A percentile compares a stretch with the other conserved stretches of the same genome.
phyloP scores from a whole-genome alignment of 2,797 vertebrate genomes.

The Notolepis coatsorum region DNA sequence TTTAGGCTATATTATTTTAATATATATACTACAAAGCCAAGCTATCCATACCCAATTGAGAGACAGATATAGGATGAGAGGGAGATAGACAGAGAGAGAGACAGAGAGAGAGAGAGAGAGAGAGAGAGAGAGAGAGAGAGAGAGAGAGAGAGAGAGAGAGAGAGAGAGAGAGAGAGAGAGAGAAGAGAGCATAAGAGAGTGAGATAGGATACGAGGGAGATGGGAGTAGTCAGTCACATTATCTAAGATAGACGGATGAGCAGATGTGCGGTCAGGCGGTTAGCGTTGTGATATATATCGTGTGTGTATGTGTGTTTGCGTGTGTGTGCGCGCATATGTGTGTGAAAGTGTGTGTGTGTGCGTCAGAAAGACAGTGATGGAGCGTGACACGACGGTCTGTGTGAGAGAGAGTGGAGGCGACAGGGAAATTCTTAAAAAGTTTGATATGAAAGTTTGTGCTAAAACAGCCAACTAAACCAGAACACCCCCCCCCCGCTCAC shows the following conservation, averaged over 20 bases:
- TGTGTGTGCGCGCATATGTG: slow-evolving; percentile 18
- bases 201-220: slow-evolving; percentile 1
- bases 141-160: background rate
- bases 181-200: slow-evolving; percentile 30
- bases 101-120: background rate
- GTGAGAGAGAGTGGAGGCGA: slow-evolving; percentile 9
- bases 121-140: slow-evolving; percentile 4
- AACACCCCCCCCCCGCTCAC: background rate
- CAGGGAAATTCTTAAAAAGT: slow-evolving; percentile 22
- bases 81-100: no score
- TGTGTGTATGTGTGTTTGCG: slow-evolving; percentile 26
- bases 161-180: slow-evolving; percentile 25
- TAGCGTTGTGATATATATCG: slow-evolving; percentile 36
- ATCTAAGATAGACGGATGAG: slow-evolving; percentile 32
- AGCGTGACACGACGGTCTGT: slow-evolving; percentile 18
- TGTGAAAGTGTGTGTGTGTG: slow-evolving; percentile 17
- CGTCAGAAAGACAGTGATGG: slow-evolving; percentile 15
- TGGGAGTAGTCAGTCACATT: slow-evolving; percentile 16
- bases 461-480: background rate
- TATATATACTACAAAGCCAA: background rate
- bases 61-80: background rate
- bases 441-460: slow-evolving; percentile 18
- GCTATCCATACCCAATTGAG: background rate
- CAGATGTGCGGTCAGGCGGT: slow-evolving; percentile 50
- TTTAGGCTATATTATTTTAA: background rate